Conservation (phyloP, 2,888 invertebrate species). For the Callimorpha dominula region DNA sequence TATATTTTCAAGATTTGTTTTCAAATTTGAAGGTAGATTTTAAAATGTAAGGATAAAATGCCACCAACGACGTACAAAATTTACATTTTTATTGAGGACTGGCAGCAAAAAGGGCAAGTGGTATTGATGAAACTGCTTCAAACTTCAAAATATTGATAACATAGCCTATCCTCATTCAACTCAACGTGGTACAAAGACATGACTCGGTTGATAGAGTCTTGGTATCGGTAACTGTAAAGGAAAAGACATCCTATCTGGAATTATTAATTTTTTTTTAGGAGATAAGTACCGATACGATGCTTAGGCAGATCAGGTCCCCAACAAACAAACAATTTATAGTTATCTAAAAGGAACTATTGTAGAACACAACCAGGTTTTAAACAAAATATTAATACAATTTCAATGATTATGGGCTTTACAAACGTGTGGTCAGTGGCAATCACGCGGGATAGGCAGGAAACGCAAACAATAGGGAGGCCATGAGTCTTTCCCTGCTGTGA, state of each 20-base stretch:
- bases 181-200: not conserved
- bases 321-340: not conserved
- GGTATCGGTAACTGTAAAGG: not conserved
- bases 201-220: not conserved
- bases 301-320: not conserved
- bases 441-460: conserved; percentile 57
- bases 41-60: too few species aligned
- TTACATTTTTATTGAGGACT: too few species aligned
- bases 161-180: not conserved
- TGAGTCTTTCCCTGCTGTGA: conserved; percentile 1
- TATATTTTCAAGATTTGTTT: too few species aligned
- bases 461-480: conserved; percentile 49
- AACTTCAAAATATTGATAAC: not conserved
- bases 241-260: not conserved
- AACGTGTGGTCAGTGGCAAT: conserved; percentile 59
- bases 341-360: not conserved
- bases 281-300: not conserved
- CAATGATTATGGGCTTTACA: conserved; percentile 57
- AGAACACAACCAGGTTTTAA: conserved; percentile 16
- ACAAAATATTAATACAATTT: conserved; percentile 31
- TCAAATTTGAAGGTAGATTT: too few species aligned
- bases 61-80: too few species aligned
- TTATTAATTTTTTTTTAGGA: not conserved
- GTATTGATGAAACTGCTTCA: not conserved
- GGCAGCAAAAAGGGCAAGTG: too few species aligned